Conservation (phyloP, 2,888 invertebrate genomes). For the Sinotaia quadrata region DNA sequence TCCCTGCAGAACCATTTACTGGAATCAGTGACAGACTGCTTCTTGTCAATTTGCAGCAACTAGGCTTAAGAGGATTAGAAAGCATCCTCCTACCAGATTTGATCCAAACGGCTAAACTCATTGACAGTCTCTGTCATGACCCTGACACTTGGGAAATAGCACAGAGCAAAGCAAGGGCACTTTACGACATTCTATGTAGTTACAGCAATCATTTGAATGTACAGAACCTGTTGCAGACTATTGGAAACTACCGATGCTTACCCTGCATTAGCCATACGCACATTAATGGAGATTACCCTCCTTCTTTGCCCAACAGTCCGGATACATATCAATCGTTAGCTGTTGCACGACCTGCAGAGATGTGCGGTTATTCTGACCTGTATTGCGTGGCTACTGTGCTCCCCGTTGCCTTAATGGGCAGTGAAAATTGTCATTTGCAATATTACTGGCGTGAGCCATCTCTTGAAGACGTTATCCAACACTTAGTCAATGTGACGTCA, state of each 20-base stretch:
- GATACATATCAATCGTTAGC: background rate
- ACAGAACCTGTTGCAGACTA: background rate
- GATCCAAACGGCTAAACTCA: background rate
- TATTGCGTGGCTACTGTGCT: background rate
- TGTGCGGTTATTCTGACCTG: background rate
- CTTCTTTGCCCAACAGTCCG: background rate
- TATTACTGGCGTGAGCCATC: background rate
- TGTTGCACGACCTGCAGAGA: slow-evolving; percentile 2
- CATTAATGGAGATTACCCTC: background rate
- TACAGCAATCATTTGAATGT: background rate
- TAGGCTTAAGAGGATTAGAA: slow-evolving; percentile 47
- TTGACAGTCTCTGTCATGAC: background rate
- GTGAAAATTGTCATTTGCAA: background rate
- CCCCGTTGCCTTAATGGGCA: background rate
- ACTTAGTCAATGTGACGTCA: background rate
- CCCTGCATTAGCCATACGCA: background rate
- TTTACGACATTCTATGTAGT: background rate
- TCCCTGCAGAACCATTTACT: slow-evolving; percentile 40
- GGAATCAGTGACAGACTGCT: slow-evolving; percentile 28
- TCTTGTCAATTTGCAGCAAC: slow-evolving; percentile 37
- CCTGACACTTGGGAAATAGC: background rate
- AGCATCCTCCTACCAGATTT: slow-evolving; percentile 29
- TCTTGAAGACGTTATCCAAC: slow-evolving; percentile 3
- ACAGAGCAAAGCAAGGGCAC: slow-evolving; percentile 4
- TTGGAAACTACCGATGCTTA: background rate